These are phyloP conservation scores for Ctenosaura bakeri DNA, from an alignment of 2,797 vertebrate species.

Conservation along the genomic window DNA sequence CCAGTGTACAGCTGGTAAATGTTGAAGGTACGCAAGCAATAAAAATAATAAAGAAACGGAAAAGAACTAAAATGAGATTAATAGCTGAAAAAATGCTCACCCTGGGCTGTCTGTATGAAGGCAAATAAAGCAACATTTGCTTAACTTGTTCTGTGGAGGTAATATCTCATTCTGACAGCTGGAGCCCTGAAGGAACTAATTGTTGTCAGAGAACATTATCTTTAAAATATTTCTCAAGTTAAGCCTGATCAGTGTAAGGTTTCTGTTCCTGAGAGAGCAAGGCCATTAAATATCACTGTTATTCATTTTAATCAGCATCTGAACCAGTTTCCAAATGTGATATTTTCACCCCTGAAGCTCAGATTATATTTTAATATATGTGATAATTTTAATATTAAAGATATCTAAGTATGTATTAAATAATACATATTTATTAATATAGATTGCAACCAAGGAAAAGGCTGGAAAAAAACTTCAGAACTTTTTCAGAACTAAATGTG, in stretches of 20 bases:
- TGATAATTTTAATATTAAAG: background rate
- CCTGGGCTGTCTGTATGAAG: constrained; percentile 1
- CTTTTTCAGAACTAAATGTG: background rate
- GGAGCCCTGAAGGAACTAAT: constrained; percentile 23
- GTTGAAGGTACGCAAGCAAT: constrained; percentile 2
- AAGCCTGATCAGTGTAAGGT: constrained; percentile 19
- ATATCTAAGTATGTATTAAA: background rate
- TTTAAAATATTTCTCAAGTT: constrained; percentile 42
- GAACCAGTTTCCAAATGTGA: constrained; percentile 11
- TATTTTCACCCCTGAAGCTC: constrained; percentile 11
- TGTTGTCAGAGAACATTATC: constrained; percentile 34
- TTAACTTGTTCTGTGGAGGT: constrained; percentile 14
- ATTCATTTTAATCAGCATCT: constrained; percentile 20
- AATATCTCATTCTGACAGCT: constrained; percentile 30
- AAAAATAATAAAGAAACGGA: constrained; percentile 12
- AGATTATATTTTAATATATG: constrained; percentile 22
- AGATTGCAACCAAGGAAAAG: constrained; percentile 2
- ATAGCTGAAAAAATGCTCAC: constrained; percentile 28
- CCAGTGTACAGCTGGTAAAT: constrained; percentile 10
- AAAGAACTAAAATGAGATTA: constrained; percentile 7
- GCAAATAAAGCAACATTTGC: constrained; percentile 20
- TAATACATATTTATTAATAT: background rate
- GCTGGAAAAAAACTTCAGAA: background rate
- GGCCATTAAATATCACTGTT: background rate
- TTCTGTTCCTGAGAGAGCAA: constrained; percentile 24